A percentile compares a stretch with the other conserved stretches of the same genome.
phyloP scores from a whole-genome alignment of 2,888 invertebrate species.

The Thereva unica region DNA sequence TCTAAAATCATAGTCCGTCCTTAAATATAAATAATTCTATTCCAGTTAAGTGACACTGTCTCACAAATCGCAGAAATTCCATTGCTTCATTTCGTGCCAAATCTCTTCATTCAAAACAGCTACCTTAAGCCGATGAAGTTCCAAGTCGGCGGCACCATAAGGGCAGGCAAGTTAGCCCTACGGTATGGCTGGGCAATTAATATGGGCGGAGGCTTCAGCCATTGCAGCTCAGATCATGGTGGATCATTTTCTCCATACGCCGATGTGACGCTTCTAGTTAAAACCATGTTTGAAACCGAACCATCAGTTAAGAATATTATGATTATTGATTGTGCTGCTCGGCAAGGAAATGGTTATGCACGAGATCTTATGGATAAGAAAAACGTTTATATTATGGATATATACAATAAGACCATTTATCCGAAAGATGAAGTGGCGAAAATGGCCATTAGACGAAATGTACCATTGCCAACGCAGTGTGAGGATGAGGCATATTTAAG shows the following conservation, averaged over 20 bases:
- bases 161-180: conserved; percentile 73
- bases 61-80: conserved; percentile 76
- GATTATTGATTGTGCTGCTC: conserved; percentile 85
- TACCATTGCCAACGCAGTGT: conserved; percentile 65
- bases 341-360: conserved; percentile 86
- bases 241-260: conserved; percentile 86
- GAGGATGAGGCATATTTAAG: conserved; percentile 70
- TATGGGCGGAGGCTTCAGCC: conserved; percentile 85
- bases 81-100: conserved; percentile 70
- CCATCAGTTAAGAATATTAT: conserved; percentile 67
- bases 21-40: conserved; percentile 33
- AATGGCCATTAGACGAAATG: conserved; percentile 66
- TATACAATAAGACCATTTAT: conserved; percentile 76
- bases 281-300: conserved; percentile 64
- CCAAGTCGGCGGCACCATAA: conserved; percentile 74
- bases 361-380: conserved; percentile 70
- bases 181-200: conserved; percentile 83
- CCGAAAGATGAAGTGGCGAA: conserved; percentile 73
- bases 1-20: not conserved
- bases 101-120: conserved; percentile 69
- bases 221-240: conserved; percentile 71
- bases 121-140: conserved; percentile 74
- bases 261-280: conserved; percentile 75
- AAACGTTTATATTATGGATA: conserved; percentile 78
- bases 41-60: conserved; percentile 74